Base-by-base conservation (phyloP, 2,113 vertebrate species). In the Crotalus helleri region DNA sequence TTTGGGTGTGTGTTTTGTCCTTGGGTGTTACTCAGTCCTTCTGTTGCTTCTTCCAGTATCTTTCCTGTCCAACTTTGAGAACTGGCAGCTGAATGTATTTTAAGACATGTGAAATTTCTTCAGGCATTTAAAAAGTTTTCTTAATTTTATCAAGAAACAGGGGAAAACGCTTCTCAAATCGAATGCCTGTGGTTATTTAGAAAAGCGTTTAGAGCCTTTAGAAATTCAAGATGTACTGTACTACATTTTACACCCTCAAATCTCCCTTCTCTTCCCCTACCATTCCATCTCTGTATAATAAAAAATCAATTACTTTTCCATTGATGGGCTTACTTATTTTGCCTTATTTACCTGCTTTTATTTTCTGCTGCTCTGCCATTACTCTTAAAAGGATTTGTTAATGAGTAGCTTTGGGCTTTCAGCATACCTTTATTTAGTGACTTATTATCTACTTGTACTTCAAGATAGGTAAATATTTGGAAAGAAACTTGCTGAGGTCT, bases 31-130 rank as follows among this genome's bases (percentile, higher is more conserved):
- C 15, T n/a, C 24, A 11, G 15, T 46, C 51, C 13, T 57, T 7
- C 69, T 39, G 53, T 58, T n/a, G 11, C 8, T 29, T 46, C 49
- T 44, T 44, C 24, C 57, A 7, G 10, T 39, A 23, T 87, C 53
- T 49, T 15, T 17, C 21, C 11, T 23, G 15, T 57, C 55, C 61
- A 26, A 12, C 29, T 44, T 26, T 26, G 44, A 44, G 87, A n/a
- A 1, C 57, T 93, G 88, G 88, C 89, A 64, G 53, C 81, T 93
- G 92, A 93, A 93, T 93, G 92, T 93, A 90, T 44, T 44, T 11
- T 39, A 39, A 87, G 86, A 93, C 15, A 26, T 86, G 92, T 93
- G 92, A 93, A 90, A 59, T 39, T 64, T 33, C 4, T 44, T 24
- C 9, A 58, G 89, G 92, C 81, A 44, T 93, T 93, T 29, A 23